phyloP scores from a whole-genome alignment of 2,797 vertebrate genomes.

The Phoebastria nigripes region DNA sequence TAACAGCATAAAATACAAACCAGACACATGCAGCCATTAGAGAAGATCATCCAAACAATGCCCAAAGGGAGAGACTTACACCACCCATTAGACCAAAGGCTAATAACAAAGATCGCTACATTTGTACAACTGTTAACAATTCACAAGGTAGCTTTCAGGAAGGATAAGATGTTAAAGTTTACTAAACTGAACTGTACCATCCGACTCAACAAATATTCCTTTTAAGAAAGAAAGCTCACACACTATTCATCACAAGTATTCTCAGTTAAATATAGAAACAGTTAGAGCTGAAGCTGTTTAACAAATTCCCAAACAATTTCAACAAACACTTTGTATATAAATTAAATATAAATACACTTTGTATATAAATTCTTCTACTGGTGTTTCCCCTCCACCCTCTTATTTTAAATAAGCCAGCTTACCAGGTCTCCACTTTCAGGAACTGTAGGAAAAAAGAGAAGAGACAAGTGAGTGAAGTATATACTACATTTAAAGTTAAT shows the following conservation, averaged over 20 bases:
- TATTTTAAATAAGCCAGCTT: conserved; percentile 69
- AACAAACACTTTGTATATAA: neutral
- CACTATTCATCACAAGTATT: neutral
- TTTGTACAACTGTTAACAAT: neutral
- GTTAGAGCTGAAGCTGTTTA: neutral
- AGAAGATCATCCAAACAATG: neutral
- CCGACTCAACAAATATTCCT: neutral
- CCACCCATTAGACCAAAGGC: neutral
- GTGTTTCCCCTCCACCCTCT: neutral
- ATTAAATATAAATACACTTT: neutral
- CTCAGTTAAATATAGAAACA: neutral
- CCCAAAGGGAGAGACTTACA: neutral
- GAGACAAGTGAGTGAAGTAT: neutral
- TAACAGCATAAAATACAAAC: neutral
- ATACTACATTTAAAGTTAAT: neutral
- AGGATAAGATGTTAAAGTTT: neutral
- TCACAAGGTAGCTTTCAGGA: neutral
- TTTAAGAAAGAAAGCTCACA: neutral
- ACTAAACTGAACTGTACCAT: neutral
- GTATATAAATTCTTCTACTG: neutral
- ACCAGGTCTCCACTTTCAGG: conserved; percentile 95
- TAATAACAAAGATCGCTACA: neutral
- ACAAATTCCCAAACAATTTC: neutral
- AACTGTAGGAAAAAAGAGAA: conserved; percentile 76
- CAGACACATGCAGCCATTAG: neutral